Percentiles rank a stretch among this genome's conserved stretches.
These are phyloP conservation scores for Platerodrilus igneus DNA, from an alignment of 2,888 invertebrate species.

Conservation along the genomic window DNA sequence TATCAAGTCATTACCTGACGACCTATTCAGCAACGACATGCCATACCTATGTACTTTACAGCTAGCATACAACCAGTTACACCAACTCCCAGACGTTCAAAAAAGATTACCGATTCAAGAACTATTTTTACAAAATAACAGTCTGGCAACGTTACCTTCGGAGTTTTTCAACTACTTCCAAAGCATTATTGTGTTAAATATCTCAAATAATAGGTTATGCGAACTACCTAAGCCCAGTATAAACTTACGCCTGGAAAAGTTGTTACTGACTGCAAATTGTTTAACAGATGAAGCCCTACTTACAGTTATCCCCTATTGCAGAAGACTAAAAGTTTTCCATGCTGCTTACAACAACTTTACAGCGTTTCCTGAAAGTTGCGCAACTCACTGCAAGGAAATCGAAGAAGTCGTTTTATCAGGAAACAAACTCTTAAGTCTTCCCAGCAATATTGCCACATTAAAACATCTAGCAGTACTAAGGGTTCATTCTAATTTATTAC, in stretches of 20 bases:
- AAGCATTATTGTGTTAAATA: slow-evolving; percentile 64
- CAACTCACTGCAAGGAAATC: slow-evolving; percentile 70
- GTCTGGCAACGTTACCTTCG: slow-evolving; percentile 66
- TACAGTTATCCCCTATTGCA: slow-evolving; percentile 59
- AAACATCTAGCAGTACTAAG: slow-evolving; percentile 69
- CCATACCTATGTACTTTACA: slow-evolving; percentile 68
- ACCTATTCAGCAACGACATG: slow-evolving; percentile 69
- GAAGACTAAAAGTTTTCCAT: slow-evolving; percentile 66
- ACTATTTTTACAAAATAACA: slow-evolving; percentile 73
- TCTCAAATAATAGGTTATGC: slow-evolving; percentile 72
- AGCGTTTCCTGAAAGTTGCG: slow-evolving; percentile 67
- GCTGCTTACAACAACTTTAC: slow-evolving; percentile 76
- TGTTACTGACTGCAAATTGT: slow-evolving; percentile 73
- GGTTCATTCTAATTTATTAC: slow-evolving; percentile 76
- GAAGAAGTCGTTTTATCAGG: slow-evolving; percentile 81
- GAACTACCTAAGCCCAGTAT: slow-evolving; percentile 59
- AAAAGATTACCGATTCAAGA: slow-evolving; percentile 63
- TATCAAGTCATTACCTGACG: slow-evolving; percentile 64
- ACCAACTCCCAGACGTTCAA: slow-evolving; percentile 67
- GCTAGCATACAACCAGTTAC: slow-evolving; percentile 72
- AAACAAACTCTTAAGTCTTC: slow-evolving; percentile 70
- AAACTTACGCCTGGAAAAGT: slow-evolving; percentile 59
- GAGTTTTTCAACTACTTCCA: slow-evolving; percentile 69
- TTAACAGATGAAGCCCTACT: slow-evolving; percentile 59
- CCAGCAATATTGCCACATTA: slow-evolving; percentile 68